phyloP scores from a whole-genome alignment of 2,888 invertebrate species.

The Coleophora flavipennella region DNA sequence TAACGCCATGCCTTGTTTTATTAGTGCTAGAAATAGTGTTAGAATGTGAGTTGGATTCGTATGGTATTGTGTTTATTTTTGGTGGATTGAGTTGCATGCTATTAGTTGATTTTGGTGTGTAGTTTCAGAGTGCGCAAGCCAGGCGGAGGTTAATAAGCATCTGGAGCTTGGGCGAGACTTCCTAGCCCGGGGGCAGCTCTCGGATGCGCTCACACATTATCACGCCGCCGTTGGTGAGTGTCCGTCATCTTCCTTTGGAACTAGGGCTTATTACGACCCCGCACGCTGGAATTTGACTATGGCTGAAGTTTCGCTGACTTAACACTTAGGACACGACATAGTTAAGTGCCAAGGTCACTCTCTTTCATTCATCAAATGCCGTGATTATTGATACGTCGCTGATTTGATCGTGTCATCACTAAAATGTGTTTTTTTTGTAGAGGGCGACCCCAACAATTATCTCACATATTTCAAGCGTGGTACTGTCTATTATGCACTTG shows the following conservation, averaged over 20 bases:
- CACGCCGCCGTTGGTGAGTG: conserved; percentile 95
- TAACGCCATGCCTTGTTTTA: conserved; percentile 77
- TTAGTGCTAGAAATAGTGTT: conserved; percentile 78
- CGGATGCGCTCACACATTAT: conserved; percentile 97
- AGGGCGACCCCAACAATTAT: conserved; percentile 96
- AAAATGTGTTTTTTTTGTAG: conserved; percentile 62
- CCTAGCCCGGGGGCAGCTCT: conserved; percentile 91
- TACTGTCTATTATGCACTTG: conserved; percentile 95
- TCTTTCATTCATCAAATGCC: background rate
- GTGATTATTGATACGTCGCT: conserved; percentile 3
- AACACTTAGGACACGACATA: conserved; percentile 9
- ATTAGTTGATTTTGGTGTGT: conserved; percentile 29
- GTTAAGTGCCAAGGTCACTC: background rate
- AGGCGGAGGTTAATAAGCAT: conserved; percentile 91
- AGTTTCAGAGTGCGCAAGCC: conserved; percentile 81
- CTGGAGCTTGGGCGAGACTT: conserved; percentile 94
- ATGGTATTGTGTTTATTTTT: conserved; percentile 14
- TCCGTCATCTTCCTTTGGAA: background rate
- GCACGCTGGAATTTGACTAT: conserved; percentile 4
- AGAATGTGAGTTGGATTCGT: conserved; percentile 70
- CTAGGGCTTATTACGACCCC: background rate
- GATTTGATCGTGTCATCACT: background rate
- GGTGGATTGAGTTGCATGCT: conserved; percentile 26
- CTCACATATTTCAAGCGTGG: conserved; percentile 96
- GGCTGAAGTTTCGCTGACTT: conserved; percentile 7